These are phyloP conservation scores for Zosterops borbonicus DNA, from an alignment of 2,113 vertebrate genomes.

Conservation along the genomic window DNA sequence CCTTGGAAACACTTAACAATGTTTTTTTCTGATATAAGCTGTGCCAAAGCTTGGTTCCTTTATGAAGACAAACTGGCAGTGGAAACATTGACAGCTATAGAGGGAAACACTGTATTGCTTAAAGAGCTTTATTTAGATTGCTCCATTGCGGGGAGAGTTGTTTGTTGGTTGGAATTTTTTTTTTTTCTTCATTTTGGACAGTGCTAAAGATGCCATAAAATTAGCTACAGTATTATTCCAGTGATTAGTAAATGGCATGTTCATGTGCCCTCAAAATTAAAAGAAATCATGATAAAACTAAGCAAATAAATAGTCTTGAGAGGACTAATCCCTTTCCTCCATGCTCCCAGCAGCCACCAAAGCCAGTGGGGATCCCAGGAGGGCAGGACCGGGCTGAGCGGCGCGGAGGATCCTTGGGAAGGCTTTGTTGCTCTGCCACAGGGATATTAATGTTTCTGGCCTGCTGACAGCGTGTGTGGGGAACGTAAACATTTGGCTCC, in stretches of 20 bases:
- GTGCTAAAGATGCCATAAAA: background rate
- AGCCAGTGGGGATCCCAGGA: background rate
- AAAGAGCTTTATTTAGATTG: slow-evolving; percentile 9
- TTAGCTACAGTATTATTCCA: background rate
- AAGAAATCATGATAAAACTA: background rate
- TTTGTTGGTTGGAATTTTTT: background rate
- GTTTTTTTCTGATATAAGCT: background rate
- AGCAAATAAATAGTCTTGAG: background rate
- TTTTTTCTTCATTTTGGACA: background rate
- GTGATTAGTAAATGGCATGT: background rate
- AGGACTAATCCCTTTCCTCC: background rate
- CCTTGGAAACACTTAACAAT: background rate
- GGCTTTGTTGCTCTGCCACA: background rate
- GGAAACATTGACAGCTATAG: slow-evolving; percentile 10
- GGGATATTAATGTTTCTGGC: background rate
- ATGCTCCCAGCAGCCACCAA: background rate
- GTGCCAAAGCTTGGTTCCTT: background rate
- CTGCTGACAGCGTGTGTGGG: background rate
- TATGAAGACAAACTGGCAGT: background rate
- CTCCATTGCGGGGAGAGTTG: fast-evolving
- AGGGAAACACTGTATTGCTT: background rate
- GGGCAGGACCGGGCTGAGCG: background rate
- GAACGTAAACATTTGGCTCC: background rate
- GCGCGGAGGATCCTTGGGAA: background rate
- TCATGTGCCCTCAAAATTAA: background rate